phyloP scores from a whole-genome alignment of 2,113 vertebrate genomes.

The Australoheros scitulus region DNA sequence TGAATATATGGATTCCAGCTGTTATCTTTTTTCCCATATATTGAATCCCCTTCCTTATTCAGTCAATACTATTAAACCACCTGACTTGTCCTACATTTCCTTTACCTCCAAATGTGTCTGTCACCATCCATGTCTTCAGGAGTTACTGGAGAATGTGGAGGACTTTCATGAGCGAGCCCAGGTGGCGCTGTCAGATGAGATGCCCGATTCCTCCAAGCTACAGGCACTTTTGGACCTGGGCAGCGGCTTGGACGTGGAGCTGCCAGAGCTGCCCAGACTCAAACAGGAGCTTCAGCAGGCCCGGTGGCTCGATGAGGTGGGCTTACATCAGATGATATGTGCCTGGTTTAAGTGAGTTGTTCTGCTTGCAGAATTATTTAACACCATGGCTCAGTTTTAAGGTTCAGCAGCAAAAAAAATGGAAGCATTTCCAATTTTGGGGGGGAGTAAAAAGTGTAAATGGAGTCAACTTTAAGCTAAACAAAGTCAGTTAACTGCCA shows the following conservation, averaged over 20 bases:
- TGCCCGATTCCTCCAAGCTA: conserved; percentile 93
- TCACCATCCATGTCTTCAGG: conserved; percentile 73
- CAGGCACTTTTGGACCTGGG: conserved; percentile 93
- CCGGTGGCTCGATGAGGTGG: conserved; percentile 97
- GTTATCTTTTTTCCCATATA: background rate
- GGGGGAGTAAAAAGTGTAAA: background rate
- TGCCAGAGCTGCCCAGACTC: conserved; percentile 91
- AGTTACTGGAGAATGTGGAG: conserved; percentile 95
- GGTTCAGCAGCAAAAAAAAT: no score
- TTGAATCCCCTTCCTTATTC: background rate
- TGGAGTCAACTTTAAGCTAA: background rate
- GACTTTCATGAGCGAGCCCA: conserved; percentile 97
- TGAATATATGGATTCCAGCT: background rate
- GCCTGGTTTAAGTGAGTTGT: background rate
- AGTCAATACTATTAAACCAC: background rate
- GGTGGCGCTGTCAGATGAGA: conserved; percentile 90
- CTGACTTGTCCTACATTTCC: no score
- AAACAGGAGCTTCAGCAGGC: conserved; percentile 97
- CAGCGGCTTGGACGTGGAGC: conserved; percentile 92
- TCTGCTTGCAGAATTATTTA: background rate
- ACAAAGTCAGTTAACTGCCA: no score
- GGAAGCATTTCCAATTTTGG: no score
- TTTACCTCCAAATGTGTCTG: background rate
- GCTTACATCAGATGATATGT: background rate
- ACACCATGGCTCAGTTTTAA: no score